Base-by-base conservation (phyloP, 37 sponge, comb jelly and placozoan genomes). In the Eunapius fragilis region DNA sequence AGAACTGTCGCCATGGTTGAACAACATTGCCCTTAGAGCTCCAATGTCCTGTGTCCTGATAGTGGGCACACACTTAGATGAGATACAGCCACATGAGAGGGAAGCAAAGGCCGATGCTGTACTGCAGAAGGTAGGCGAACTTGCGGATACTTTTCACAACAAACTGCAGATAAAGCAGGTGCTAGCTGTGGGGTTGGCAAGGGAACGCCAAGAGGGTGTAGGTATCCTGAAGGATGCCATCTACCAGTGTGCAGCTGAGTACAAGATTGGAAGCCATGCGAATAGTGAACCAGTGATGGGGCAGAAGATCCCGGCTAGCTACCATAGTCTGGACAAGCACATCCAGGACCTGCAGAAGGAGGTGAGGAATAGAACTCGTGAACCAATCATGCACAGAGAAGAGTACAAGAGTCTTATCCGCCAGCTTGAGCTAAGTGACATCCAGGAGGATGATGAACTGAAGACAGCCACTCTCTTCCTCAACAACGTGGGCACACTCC, bases 261-360 rank as follows among this genome's bases (percentile, higher is more conserved):
- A 83, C 72, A 86, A 76, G 79, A 76, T 85, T 30, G 38, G 79
- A 10, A n/a, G n/a, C n/a, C n/a, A n/a, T n/a, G n/a, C n/a, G n/a
- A 47, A 24, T 34, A 33, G 77, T 31, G 31, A 33, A 19, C 19
- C 58, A 58, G 17, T 87, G 32, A 95, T 97, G 93, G 98, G 98
- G 2, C 91, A 79, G 69, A 85, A 88, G 70, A 93, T 97, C 25
- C 98, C 98, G 23, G 95, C 93, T 70, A 95, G 96, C 83, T 97
- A 97, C 85, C 83, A 87, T 72, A 79, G 87, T 72, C 93, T 97
- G 7, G 91, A 95, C 45, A 88, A 81, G 68, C 86, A 89, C 24
- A 72, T 97, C 35, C 85, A 87, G 72, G 26, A 70, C 37, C 71
- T 94, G 0, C 91, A 93, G 32, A 72, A 88, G 36, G 89, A 97